Evolutionary conservation across 2,888 invertebrate species (phyloP), one percentile per base, ranked within the genome.

Genomic region (Pegoplata infirma): DNA sequence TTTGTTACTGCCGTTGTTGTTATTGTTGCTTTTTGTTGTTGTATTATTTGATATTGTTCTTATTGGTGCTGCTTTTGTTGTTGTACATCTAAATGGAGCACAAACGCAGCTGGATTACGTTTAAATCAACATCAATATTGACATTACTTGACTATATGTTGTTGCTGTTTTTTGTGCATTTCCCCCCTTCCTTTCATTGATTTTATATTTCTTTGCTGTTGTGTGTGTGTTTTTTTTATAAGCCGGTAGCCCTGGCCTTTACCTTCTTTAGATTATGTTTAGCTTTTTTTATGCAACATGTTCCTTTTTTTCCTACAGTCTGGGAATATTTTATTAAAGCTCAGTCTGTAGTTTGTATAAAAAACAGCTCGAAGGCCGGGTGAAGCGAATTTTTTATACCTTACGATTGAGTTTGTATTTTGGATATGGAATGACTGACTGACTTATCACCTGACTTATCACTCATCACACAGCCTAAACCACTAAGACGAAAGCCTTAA

Each of bases 81-180:
- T 40, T 49, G 25, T 44, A 51, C 61, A 72, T 67, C 75, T 71
- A 79, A 67, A 72, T 79, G 79, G 75, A 72, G 79, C 79, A 75
- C 71, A 72, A 75, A 63, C 79, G 51, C 79, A 79, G 75, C 79
- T 79, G 79, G 79, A 79, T 79, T 72, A 79, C 67, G 79, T 75
- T 79, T 67, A 75, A 71, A 71, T 71, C 75, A 79, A 67, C 79
- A 75, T 75, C 71, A 79, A 79, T 79, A 79, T 72, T 75, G 79
- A 67, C 75, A 75, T 71, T 67, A 66, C 19, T 23, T 17, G 19
- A 21, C 19, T 68, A 61, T 56, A 32, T 59, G 40, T 32, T 32
- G 10, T 40, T 46, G 49, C 63, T 21, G 61, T 53, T 32, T 71
- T 53, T 25, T 47, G 55, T 7, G 19, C 16, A 10, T 8, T n/a